phyloP scores from a whole-genome alignment of 2,113 vertebrate species.

The Carlito syrichta region DNA sequence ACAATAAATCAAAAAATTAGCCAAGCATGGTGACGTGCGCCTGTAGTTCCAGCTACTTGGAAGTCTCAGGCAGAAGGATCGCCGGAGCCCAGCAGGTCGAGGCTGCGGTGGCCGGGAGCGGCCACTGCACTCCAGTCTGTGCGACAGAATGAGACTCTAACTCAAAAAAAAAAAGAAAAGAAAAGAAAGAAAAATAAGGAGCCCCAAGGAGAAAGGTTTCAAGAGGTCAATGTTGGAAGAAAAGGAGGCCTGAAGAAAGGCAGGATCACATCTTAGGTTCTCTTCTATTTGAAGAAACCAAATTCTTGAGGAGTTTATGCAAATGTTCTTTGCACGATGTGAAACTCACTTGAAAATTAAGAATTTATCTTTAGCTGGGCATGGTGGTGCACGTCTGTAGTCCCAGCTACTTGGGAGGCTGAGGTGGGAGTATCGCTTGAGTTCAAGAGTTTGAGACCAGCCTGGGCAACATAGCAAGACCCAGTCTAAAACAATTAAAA shows the following conservation, averaged over 20 bases:
- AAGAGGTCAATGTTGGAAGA: not conserved
- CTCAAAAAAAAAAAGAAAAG: no score
- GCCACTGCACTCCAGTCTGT: no score
- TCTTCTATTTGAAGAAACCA: not conserved
- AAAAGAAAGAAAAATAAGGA: not conserved
- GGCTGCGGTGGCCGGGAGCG: no score
- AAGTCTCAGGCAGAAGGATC: no score
- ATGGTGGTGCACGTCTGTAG: not conserved
- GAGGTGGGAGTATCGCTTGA: not conserved
- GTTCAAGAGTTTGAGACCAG: not conserved
- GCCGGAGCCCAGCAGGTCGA: no score
- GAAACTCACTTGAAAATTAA: constrained; percentile 24
- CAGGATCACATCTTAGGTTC: not conserved
- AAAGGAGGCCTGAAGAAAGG: not conserved
- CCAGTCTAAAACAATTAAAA: not conserved
- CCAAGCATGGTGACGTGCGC: no score
- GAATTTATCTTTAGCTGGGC: not conserved
- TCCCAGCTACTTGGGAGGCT: not conserved
- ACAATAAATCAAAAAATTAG: no score
- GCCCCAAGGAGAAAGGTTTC: not conserved
- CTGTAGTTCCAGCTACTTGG: no score
- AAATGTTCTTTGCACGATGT: constrained; percentile 13
- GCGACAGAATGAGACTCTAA: no score
- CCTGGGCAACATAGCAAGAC: not conserved
- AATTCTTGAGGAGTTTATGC: not conserved